These are phyloP conservation scores for Apis dorsata DNA, from an alignment of 1,140 invertebrate genomes.

Conservation along the genomic window DNA sequence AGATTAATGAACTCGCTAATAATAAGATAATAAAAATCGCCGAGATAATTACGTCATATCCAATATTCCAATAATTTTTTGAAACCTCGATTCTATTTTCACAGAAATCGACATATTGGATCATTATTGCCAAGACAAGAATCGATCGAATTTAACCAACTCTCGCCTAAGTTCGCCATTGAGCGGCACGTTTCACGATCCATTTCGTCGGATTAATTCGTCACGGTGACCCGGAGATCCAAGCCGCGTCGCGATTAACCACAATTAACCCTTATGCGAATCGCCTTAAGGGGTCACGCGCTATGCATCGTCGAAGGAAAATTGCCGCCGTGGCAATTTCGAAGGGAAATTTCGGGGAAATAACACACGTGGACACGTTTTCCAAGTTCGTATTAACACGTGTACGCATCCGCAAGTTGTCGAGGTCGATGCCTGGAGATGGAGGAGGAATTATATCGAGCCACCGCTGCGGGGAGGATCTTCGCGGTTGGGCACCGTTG, in stretches of 20 bases:
- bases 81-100: no score
- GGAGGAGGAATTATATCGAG: slow-evolving; percentile 44
- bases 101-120: no score
- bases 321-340: no score
- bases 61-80: no score
- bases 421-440: background rate
- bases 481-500: slow-evolving; percentile 39
- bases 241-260: background rate
- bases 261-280: background rate
- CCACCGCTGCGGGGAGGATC: slow-evolving; percentile 6
- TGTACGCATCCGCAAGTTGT: background rate
- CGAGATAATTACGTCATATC: no score
- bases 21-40: no score
- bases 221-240: background rate
- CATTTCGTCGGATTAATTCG: slow-evolving; percentile 15
- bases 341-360: background rate
- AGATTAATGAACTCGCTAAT: no score
- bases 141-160: no score
- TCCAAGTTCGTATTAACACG: slow-evolving; percentile 15
- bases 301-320: background rate
- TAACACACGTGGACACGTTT: background rate
- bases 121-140: no score
- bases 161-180: no score
- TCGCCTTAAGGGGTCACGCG: no score
- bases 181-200: background rate